Evolutionary conservation across 2,888 invertebrate species (phyloP).

Genomic region (Chrysomela aeneicollis): DNA sequence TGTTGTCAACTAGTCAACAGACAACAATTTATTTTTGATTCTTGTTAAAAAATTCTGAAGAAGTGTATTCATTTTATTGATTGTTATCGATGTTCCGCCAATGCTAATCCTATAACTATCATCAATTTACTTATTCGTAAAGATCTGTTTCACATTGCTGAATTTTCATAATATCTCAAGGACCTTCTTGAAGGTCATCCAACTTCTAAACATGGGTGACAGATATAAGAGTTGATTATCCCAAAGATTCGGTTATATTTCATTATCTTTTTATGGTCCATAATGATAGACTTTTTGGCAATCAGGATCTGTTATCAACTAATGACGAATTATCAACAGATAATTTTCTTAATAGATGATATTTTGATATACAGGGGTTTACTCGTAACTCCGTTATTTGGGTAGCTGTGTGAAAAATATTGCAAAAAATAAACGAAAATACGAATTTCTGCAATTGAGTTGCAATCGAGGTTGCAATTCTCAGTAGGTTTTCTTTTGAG

Average conservation of each 20-base stretch:
- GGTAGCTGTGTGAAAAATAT: too few species aligned
- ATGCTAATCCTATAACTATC: neutral
- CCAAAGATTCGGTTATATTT: neutral
- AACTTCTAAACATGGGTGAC: neutral
- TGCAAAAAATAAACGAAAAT: too few species aligned
- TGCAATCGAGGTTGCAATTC: too few species aligned
- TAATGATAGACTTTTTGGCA: neutral
- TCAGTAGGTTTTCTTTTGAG: too few species aligned
- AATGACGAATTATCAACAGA: neutral
- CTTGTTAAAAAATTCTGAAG: too few species aligned
- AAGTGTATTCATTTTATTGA: too few species aligned
- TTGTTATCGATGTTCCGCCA: neutral
- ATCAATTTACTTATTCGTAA: neutral
- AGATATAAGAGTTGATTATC: too few species aligned
- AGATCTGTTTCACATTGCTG: neutral
- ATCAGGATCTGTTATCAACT: neutral
- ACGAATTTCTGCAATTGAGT: too few species aligned
- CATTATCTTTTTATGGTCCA: neutral
- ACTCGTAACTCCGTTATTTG: too few species aligned
- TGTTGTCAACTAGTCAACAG: too few species aligned
- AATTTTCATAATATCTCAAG: neutral
- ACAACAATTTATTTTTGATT: too few species aligned
- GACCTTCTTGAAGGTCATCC: neutral
- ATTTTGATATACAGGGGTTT: neutral
- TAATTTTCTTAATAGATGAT: neutral